Evolutionary conservation across 2,113 vertebrate species (phyloP).

Genomic region (Pseudonaja textilis): DNA sequence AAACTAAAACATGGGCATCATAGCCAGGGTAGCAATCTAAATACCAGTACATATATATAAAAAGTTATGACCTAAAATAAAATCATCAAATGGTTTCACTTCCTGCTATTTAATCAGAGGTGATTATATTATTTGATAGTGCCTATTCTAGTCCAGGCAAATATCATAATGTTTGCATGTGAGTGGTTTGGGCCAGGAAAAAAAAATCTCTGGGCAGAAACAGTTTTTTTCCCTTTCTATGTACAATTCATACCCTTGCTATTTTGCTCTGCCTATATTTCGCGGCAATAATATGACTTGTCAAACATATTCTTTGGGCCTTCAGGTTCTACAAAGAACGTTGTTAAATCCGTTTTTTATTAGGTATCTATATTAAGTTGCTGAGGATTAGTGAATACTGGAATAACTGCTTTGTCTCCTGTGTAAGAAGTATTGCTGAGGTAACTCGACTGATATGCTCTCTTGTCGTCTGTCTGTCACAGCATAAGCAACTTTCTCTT

Average conservation of each 20-base stretch:
- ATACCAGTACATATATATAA: not conserved
- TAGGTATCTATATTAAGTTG: not conserved
- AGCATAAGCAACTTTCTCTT: not conserved
- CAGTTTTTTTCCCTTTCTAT: not conserved
- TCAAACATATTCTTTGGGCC: not conserved
- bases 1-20: not conserved
- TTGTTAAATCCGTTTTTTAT: conserved; percentile 6
- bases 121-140: not conserved
- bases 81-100: not conserved
- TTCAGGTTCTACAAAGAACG: not conserved
- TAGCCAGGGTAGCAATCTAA: not conserved
- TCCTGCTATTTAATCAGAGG: not conserved
- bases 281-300: not conserved
- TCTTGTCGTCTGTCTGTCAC: not conserved
- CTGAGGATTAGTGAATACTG: not conserved
- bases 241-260: not conserved
- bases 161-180: not conserved
- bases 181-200: not conserved
- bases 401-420: not conserved
- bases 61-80: not conserved
- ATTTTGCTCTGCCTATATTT: not conserved
- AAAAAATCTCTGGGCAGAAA: not conserved
- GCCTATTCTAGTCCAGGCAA: not conserved
- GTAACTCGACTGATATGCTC: not conserved
- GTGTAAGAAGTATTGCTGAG: not conserved